Evolutionary conservation across 2,888 invertebrate genomes (phyloP).

Genomic region (Bhutanitis thaidina): DNA sequence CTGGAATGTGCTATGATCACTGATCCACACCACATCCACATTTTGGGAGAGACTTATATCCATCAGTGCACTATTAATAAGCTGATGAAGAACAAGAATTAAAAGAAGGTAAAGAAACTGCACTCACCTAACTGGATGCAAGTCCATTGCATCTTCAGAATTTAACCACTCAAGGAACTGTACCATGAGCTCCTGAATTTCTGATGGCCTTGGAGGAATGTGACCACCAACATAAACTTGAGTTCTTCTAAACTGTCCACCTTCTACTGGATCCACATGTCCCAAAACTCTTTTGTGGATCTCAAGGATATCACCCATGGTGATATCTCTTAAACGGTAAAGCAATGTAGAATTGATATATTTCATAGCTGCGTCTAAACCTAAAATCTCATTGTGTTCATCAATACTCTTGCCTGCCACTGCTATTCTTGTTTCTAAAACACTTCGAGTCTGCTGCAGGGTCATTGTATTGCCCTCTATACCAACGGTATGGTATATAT

Average conservation of each 20-base stretch:
- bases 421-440: slow-evolving; percentile 89
- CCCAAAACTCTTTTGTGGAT: slow-evolving; percentile 96
- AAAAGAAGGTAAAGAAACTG: too few relatives aligned
- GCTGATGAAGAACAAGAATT: too few relatives aligned
- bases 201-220: slow-evolving; percentile 92
- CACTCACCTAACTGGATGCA: slow-evolving; percentile 90
- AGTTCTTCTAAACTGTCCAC: slow-evolving; percentile 91
- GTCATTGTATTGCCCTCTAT: slow-evolving; percentile 99
- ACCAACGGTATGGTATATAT: slow-evolving; percentile 97
- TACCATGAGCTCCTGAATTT: slow-evolving; percentile 89
- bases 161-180: slow-evolving; percentile 96
- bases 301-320: slow-evolving; percentile 92
- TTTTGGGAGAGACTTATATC: too few relatives aligned
- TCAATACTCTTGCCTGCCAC: slow-evolving; percentile 95
- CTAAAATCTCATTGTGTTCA: slow-evolving; percentile 98
- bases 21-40: too few relatives aligned
- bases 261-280: slow-evolving; percentile 95
- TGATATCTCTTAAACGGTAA: slow-evolving; percentile 88
- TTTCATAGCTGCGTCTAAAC: slow-evolving; percentile 96
- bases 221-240: slow-evolving; percentile 98
- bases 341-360: slow-evolving; percentile 92
- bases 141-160: slow-evolving; percentile 89
- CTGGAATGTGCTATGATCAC: too few relatives aligned
- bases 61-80: too few relatives aligned
- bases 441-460: slow-evolving; percentile 92